Conservation (phyloP, 2,113 vertebrate species). For the Labeo rohita region DNA sequence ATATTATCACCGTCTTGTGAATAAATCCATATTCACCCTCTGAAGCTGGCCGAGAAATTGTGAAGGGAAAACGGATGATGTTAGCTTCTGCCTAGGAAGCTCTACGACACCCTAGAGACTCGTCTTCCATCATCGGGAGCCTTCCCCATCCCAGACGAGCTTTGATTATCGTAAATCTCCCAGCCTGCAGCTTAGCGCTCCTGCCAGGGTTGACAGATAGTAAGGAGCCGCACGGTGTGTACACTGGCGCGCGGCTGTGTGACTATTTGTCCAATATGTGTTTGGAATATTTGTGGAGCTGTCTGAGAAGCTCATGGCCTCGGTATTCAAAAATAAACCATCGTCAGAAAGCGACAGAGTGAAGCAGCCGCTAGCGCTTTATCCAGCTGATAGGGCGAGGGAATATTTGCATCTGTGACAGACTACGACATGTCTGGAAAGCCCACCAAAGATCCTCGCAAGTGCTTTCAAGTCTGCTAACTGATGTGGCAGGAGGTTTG, state of each 20-base stretch:
- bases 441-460: neutral
- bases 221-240: conserved; percentile 43
- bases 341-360: neutral
- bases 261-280: conserved; percentile 58
- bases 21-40: neutral
- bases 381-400: neutral
- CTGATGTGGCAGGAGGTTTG: neutral
- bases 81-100: conserved; percentile 16
- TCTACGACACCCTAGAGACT: neutral
- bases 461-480: neutral
- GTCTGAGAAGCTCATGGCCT: conserved; percentile 52
- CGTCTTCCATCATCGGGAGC: neutral
- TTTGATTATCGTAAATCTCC: conserved; percentile 44
- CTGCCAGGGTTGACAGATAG: conserved; percentile 29
- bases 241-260: conserved; percentile 46
- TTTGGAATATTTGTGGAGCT: conserved; percentile 58
- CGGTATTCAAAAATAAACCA: conserved; percentile 60
- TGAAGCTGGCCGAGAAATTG: neutral
- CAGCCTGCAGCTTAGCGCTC: conserved; percentile 9
- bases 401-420: conserved; percentile 9
- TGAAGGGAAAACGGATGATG: conserved; percentile 12
- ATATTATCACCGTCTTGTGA: neutral
- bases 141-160: neutral
- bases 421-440: conserved; percentile 10
- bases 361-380: neutral